A percentile compares a stretch with the other conserved stretches of the same genome.
These are phyloP conservation scores for Sterna hirundo DNA, from an alignment of 2,113 vertebrate species.

Conservation along the genomic window DNA sequence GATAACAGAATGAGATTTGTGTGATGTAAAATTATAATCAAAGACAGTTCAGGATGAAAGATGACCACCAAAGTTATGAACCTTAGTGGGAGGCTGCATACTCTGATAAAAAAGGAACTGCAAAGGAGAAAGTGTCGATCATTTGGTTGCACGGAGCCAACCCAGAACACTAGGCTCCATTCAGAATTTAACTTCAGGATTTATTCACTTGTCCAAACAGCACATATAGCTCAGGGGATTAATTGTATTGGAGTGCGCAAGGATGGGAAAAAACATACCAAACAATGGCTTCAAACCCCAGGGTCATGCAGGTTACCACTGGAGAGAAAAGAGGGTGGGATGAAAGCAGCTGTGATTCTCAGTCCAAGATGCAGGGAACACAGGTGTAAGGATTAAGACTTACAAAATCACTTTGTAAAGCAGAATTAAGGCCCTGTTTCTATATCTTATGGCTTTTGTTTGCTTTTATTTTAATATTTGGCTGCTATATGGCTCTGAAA, in stretches of 20 bases:
- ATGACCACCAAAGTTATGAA: conserved; percentile 76
- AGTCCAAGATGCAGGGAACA: fast-evolving
- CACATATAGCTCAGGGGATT: neutral
- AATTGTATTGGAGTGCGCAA: neutral
- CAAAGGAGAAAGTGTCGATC: conserved; percentile 68
- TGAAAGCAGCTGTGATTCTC: neutral
- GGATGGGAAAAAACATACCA: neutral
- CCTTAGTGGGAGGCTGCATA: conserved; percentile 65
- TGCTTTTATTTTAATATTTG: neutral
- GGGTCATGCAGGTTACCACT: neutral
- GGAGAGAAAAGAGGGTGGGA: neutral
- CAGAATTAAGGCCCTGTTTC: neutral
- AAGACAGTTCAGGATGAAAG: conserved; percentile 78
- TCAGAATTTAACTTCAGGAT: conserved; percentile 53
- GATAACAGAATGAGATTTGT: conserved; percentile 78
- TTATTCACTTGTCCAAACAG: conserved; percentile 35
- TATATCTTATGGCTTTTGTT: neutral
- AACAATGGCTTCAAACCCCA: neutral
- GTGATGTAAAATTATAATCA: conserved; percentile 83
- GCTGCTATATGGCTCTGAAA: neutral
- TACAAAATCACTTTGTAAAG: neutral
- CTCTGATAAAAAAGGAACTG: conserved; percentile 66
- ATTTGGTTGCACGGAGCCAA: conserved; percentile 45
- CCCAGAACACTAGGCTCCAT: neutral
- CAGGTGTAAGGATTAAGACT: neutral